phyloP scores from a whole-genome alignment of 2,888 invertebrate species.

The Malacosoma neustria region DNA sequence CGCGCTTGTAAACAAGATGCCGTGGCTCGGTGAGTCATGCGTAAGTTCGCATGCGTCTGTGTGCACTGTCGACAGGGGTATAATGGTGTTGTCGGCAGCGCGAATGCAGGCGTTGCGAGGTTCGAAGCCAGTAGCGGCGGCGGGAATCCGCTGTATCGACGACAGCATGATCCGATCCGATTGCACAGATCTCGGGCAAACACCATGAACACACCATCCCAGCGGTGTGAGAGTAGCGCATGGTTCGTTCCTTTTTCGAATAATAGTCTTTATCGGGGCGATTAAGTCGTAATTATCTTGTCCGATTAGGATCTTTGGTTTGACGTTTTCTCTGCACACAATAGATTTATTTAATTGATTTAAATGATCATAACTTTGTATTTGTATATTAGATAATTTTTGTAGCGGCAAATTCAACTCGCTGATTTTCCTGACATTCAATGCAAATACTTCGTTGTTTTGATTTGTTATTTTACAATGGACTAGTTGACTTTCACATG shows the following conservation, averaged over 20 bases:
- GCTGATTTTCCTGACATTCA: neutral
- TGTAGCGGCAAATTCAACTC: neutral
- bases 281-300: neutral
- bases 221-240: neutral
- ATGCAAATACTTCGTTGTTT: neutral
- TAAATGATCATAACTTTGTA: neutral
- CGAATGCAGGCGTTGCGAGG: no score
- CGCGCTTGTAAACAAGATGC: neutral
- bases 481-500: neutral
- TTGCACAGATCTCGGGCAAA: no score
- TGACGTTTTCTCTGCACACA: neutral
- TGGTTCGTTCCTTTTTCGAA: neutral
- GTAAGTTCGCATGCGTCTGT: neutral
- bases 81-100: no score
- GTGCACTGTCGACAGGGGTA: no score
- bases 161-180: no score
- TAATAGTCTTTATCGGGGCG: neutral
- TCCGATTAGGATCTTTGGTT: neutral
- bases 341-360: no score
- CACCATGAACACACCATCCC: neutral
- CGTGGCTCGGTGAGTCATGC: neutral
- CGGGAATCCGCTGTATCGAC: no score
- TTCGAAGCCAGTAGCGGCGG: no score
- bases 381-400: neutral
- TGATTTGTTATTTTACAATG: neutral